Percentiles rank a stretch among this genome's conserved stretches.
Evolutionary conservation across 2,797 vertebrate species (phyloP).

Genomic region (Platyrinchus mystaceus): DNA sequence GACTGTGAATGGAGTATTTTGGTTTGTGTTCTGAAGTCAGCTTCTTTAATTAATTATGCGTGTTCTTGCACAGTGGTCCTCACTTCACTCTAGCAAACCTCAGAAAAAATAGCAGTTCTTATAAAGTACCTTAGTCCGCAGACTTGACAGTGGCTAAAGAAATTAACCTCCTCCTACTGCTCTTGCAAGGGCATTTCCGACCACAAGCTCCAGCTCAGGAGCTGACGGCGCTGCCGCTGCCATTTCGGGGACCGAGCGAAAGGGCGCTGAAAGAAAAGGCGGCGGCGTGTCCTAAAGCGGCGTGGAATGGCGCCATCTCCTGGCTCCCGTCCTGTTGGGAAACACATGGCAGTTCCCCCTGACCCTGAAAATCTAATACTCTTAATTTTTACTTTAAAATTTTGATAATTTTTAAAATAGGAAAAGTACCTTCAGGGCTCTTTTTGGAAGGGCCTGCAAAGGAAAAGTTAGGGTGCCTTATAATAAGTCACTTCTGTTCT

Average conservation of each 20-base stretch:
- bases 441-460: background rate
- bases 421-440: background rate
- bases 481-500: background rate
- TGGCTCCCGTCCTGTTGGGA: background rate
- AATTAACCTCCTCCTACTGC: background rate
- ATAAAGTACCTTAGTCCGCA: background rate
- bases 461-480: background rate
- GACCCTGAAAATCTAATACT: background rate
- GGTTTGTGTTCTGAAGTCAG: background rate
- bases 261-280: fast-evolving
- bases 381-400: background rate
- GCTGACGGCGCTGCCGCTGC: background rate
- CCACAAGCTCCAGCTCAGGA: background rate
- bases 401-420: background rate
- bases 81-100: background rate
- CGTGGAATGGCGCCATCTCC: slow-evolving; percentile 35
- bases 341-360: fast-evolving
- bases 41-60: background rate
- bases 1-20: background rate
- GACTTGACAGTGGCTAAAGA: background rate
- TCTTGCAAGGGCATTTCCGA: background rate
- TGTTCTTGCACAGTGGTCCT: background rate
- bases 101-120: background rate
- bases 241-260: background rate
- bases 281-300: background rate